A percentile compares a stretch with the other conserved stretches of the same genome.
These are phyloP conservation scores for Andrena cerasifolii DNA, from an alignment of 1,140 invertebrate genomes.

Conservation along the genomic window DNA sequence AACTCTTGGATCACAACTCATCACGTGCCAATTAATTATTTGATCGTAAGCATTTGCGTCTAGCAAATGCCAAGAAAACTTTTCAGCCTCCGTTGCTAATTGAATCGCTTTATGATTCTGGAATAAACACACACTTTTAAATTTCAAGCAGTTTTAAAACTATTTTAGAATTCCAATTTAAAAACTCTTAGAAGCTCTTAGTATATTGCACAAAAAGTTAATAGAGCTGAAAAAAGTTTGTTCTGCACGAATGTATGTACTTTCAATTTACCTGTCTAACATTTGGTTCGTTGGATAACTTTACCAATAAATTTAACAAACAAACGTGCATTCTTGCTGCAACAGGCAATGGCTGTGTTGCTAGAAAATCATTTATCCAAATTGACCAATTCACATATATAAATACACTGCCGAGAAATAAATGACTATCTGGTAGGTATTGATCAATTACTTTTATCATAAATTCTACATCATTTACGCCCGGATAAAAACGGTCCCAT, in stretches of 20 bases:
- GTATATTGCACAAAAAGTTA: not conserved
- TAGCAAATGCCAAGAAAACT: slow-evolving; percentile 87
- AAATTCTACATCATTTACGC: slow-evolving; percentile 86
- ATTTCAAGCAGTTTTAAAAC: not conserved
- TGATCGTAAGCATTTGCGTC: slow-evolving; percentile 87
- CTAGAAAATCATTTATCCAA: slow-evolving; percentile 81
- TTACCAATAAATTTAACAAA: slow-evolving; percentile 86
- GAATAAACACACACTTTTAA: slow-evolving; percentile 43
- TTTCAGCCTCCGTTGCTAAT: slow-evolving; percentile 85
- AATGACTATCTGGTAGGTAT: slow-evolving; percentile 88
- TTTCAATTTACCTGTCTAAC: slow-evolving; percentile 83
- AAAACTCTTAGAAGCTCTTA: not conserved
- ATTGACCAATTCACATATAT: slow-evolving; percentile 84
- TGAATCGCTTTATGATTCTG: slow-evolving; percentile 82
- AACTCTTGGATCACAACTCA: slow-evolving; percentile 88
- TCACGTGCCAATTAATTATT: slow-evolving; percentile 90
- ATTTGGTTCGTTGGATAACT: slow-evolving; percentile 88
- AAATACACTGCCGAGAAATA: slow-evolving; percentile 88
- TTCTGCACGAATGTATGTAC: not conserved
- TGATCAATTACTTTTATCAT: slow-evolving; percentile 88
- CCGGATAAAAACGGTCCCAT: slow-evolving; percentile 89
- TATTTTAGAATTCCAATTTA: not conserved
- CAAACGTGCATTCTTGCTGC: slow-evolving; percentile 82
- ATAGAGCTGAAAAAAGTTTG: not conserved
- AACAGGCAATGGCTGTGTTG: slow-evolving; percentile 74